phyloP scores from a whole-genome alignment of 1,140 invertebrate species.

The Ceratosolen solmsi region DNA sequence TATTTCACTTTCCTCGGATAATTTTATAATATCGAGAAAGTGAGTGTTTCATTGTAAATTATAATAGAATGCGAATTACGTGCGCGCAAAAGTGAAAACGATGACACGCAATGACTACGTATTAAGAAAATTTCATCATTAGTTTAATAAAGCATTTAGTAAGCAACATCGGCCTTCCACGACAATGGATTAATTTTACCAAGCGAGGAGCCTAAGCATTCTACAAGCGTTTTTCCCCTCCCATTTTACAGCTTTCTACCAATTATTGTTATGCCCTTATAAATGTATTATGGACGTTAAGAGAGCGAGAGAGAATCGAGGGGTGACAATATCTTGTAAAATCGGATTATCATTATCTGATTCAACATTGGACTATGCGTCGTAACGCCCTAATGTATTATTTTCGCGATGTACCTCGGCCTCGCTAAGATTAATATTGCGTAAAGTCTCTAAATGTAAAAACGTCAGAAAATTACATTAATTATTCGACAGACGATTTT shows the following conservation, averaged over 20 bases:
- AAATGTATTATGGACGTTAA: neutral
- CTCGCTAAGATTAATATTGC: neutral
- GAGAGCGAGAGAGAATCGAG: neutral
- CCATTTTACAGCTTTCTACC: neutral
- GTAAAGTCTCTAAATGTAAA: neutral
- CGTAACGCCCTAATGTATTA: neutral
- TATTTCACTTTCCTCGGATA: neutral
- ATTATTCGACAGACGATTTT: neutral
- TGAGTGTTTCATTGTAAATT: neutral
- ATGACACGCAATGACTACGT: neutral
- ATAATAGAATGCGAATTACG: neutral
- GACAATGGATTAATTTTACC: too few species aligned
- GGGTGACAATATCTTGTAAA: neutral
- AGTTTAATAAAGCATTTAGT: too few species aligned
- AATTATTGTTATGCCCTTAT: neutral
- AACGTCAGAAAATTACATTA: neutral
- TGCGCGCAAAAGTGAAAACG: neutral
- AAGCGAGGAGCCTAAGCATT: too few species aligned
- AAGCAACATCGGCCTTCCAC: too few species aligned
- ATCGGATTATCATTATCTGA: neutral
- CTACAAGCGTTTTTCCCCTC: too few species aligned
- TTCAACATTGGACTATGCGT: neutral
- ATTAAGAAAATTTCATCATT: neutral
- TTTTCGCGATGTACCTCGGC: neutral
- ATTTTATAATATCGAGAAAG: conserved; percentile 27